Conservation (phyloP, 2,113 vertebrate species). For the Tichodroma muraria region DNA sequence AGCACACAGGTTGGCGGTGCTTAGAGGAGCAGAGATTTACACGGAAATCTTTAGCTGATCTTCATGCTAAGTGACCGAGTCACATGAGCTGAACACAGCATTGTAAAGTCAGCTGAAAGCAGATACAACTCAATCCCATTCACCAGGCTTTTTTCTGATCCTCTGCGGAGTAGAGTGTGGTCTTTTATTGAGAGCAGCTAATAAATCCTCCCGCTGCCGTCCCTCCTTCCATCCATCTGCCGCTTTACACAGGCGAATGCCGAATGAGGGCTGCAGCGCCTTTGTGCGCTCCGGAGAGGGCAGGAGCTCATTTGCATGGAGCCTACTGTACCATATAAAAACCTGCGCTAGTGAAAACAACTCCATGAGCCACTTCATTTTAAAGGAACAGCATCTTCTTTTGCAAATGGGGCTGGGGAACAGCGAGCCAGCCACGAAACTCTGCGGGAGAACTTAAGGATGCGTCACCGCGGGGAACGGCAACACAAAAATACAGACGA, state of each 20-base stretch:
- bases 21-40: slow-evolving; percentile 45
- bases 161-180: slow-evolving; percentile 40
- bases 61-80: slow-evolving; percentile 32
- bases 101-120: slow-evolving; percentile 54
- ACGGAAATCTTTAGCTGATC: slow-evolving; percentile 55
- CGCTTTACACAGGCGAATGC: slow-evolving; percentile 56
- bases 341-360: slow-evolving; percentile 45
- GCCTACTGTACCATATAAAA: slow-evolving; percentile 43
- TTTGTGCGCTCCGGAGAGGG: slow-evolving; percentile 63
- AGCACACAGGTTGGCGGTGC: slow-evolving; percentile 16
- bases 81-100: slow-evolving; percentile 44
- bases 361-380: slow-evolving; percentile 36
- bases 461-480: background rate
- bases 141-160: slow-evolving; percentile 47
- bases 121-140: slow-evolving; percentile 60
- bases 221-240: slow-evolving; percentile 73
- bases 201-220: slow-evolving; percentile 60
- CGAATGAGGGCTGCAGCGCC: slow-evolving; percentile 56
- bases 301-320: slow-evolving; percentile 68
- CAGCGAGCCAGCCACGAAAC: background rate
- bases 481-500: background rate
- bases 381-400: slow-evolving; percentile 62
- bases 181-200: slow-evolving; percentile 59
- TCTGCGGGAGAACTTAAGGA: background rate
- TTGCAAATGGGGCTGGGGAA: background rate